Percentiles rank a stretch among this genome's conserved stretches.
Evolutionary conservation across 2,797 vertebrate genomes (phyloP).

Genomic region (Poliocrania exsul): DNA sequence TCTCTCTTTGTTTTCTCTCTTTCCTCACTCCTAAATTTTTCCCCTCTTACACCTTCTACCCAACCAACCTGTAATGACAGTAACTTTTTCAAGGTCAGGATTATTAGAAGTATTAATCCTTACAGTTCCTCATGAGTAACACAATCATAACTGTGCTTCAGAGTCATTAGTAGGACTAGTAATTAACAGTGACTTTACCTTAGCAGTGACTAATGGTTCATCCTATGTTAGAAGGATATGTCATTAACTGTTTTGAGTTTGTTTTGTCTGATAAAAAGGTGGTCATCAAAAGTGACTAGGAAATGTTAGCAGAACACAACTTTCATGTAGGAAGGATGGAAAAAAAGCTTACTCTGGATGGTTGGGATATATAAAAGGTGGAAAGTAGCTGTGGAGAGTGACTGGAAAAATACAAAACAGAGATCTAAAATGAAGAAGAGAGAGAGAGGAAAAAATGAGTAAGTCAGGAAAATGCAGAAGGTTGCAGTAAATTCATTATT

Average conservation of each 20-base stretch:
- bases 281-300: background rate
- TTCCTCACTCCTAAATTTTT: background rate
- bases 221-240: background rate
- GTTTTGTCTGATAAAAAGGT: background rate
- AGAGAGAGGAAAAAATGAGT: background rate
- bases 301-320: background rate
- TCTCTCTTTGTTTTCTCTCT: background rate
- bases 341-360: background rate
- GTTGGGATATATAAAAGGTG: background rate
- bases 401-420: background rate
- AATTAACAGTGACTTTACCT: background rate
- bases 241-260: background rate
- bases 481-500: background rate
- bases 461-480: background rate
- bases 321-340: background rate
- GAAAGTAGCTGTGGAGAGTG: background rate
- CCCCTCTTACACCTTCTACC: rapidly evolving
- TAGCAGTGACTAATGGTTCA: background rate
- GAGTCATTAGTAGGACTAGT: background rate
- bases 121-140: background rate
- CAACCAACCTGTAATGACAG: background rate
- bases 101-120: background rate
- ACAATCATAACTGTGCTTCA: background rate
- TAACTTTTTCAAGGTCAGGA: background rate
- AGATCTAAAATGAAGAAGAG: background rate